These are phyloP conservation scores for Petrophora chlorosata DNA, from an alignment of 2,888 invertebrate genomes.

Conservation along the genomic window DNA sequence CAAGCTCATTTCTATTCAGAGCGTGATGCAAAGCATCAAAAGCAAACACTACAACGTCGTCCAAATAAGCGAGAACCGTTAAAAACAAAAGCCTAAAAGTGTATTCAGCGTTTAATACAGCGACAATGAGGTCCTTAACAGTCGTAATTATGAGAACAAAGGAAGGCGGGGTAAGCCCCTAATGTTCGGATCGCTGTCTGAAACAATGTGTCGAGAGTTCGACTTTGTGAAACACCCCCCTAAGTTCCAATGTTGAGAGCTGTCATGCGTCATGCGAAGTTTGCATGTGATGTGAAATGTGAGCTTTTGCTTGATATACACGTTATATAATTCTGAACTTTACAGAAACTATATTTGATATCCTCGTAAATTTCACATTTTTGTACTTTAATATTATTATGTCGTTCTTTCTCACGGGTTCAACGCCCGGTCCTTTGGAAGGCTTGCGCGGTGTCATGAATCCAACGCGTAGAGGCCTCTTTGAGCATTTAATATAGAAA, in stretches of 20 bases:
- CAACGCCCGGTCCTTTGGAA: too few species aligned
- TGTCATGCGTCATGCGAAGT: conserved; percentile 14
- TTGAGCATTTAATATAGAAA: too few species aligned
- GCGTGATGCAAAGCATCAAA: conserved; percentile 3
- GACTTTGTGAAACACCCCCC: conserved; percentile 11
- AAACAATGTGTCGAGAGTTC: conserved; percentile 29
- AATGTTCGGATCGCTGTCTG: conserved; percentile 42
- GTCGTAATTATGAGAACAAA: conserved; percentile 65
- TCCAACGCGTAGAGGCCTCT: too few species aligned
- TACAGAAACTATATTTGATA: background rate
- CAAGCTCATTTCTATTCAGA: background rate
- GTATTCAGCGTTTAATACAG: conserved; percentile 41
- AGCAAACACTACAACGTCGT: conserved; percentile 36
- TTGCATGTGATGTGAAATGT: conserved; percentile 8
- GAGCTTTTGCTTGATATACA: background rate
- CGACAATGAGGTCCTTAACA: conserved; percentile 54
- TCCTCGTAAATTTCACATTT: too few species aligned
- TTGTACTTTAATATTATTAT: too few species aligned
- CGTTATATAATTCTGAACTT: background rate
- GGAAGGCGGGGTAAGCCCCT: conserved; percentile 48
- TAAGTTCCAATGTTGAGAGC: conserved; percentile 8
- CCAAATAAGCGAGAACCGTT: conserved; percentile 44
- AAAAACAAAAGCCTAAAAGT: conserved; percentile 47
- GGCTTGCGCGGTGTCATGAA: too few species aligned
- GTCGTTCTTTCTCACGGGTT: too few species aligned